Evolutionary conservation across 2,113 vertebrate genomes (phyloP), one percentile per base, ranked within the genome.

Genomic region (Martes martes): DNA sequence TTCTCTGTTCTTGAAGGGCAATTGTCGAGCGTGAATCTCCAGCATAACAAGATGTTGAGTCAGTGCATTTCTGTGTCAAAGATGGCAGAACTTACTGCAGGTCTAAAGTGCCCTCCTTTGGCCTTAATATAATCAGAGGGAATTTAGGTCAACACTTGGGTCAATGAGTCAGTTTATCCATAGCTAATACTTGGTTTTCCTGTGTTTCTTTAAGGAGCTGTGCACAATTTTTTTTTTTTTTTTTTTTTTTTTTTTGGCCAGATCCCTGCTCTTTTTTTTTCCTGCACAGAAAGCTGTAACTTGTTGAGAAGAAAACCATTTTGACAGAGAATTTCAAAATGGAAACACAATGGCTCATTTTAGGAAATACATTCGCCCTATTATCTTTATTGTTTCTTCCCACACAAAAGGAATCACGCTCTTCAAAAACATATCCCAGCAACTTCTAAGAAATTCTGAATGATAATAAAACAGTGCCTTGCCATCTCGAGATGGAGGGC

Each of bases 11-110:
- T 67, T 71, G 89, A 88, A 89, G 52, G 50, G 15, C 65, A 84
- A 39, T 15, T 57, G 78, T 90, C 79, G 94, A 97, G 91, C 26
- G 4, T 31, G 59, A 98, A 18, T 96, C 94, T 91, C 55, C 50
- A 81, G 79, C 79, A n/a, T 24, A 42, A 65, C 79, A 80, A 80
- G 36, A 11, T 57, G 61, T 31, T 39, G 91, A 87, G 85, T 91
- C 65, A 4, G 4, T 86, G 18, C 79, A 39, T 52, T 10, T 89
- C 59, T 74, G 74, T n/a, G 23, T 85, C 94, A 84, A 81, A 94
- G 79, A 98, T 1, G 21, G 67, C 33, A 47, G 71, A 33, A 24
- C 5, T 57, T 42, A 78, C 2, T 1, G 2, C 19, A 2, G 10
- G 36, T 78, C 47, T 33, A 33, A 74, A 79, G 42, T 87, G 31